These are phyloP conservation scores for Hecatera dysodea DNA, from an alignment of 2,888 invertebrate genomes.

Conservation along the genomic window DNA sequence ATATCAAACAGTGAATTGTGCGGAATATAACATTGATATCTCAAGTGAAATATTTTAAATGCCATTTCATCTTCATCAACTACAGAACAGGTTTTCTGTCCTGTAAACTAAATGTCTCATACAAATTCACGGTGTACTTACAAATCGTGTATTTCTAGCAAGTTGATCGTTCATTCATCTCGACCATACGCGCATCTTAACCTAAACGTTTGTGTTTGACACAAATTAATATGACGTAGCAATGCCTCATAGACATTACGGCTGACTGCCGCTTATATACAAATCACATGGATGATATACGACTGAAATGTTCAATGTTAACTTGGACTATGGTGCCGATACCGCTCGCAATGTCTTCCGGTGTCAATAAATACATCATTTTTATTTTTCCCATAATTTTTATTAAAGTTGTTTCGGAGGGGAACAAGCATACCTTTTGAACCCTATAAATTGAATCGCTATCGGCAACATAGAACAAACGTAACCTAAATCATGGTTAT, in stretches of 20 bases:
- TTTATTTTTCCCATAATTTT: too few relatives aligned
- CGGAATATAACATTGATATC: constrained; percentile 9
- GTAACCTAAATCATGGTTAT: constrained; percentile 28
- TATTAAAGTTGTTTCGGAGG: too few relatives aligned
- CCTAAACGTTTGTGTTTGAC: constrained; percentile 73
- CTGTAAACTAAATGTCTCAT: constrained; percentile 39
- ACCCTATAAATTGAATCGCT: constrained; percentile 14
- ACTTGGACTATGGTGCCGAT: constrained; percentile 15
- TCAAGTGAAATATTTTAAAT: constrained; percentile 37
- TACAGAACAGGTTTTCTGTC: constrained; percentile 9
- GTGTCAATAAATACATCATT: background rate
- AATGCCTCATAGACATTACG: constrained; percentile 67
- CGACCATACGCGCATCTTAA: constrained; percentile 52
- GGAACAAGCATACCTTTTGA: background rate
- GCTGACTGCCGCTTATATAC: constrained; percentile 56
- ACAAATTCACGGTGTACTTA: constrained; percentile 46
- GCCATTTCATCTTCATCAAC: constrained; percentile 36
- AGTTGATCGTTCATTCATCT: constrained; percentile 49
- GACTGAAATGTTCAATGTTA: constrained; percentile 38
- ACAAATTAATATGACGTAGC: constrained; percentile 73
- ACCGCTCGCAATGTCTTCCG: background rate
- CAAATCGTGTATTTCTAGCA: constrained; percentile 33
- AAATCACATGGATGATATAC: constrained; percentile 58
- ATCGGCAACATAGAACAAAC: constrained; percentile 19
- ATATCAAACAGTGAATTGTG: constrained; percentile 33